phyloP scores from a whole-genome alignment of 2,797 vertebrate genomes.

The Acanthurus leucopareius region DNA sequence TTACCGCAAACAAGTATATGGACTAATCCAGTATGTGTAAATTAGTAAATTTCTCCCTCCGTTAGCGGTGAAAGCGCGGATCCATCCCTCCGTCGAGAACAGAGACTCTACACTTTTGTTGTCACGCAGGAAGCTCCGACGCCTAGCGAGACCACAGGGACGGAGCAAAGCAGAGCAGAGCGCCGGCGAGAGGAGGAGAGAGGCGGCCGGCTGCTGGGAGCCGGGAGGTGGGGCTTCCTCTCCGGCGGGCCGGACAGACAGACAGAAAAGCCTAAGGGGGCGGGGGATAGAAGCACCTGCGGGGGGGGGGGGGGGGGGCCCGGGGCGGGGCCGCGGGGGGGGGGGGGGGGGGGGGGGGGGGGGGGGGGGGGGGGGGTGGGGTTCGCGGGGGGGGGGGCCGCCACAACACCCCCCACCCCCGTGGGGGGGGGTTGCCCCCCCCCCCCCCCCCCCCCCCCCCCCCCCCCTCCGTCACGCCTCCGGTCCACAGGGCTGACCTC shows the following conservation, averaged over 20 bases:
- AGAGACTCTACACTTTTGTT: conserved; percentile 80
- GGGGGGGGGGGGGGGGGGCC: too few relatives aligned
- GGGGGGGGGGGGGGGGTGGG: too few relatives aligned
- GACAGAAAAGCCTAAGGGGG: conserved; percentile 55
- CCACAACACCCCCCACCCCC: too few relatives aligned
- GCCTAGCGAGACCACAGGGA: conserved; percentile 79
- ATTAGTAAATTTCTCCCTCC: conserved; percentile 63
- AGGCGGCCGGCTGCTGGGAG: conserved; percentile 80
- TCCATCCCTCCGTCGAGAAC: conserved; percentile 81
- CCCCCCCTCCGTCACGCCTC: conserved; percentile 75
- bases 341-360: too few relatives aligned
- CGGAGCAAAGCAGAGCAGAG: conserved; percentile 74
- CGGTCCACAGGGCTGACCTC: conserved; percentile 69
- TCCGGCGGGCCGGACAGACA: conserved; percentile 67
- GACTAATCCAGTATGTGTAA: conserved; percentile 75
- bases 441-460: too few relatives aligned
- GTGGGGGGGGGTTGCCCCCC: too few relatives aligned
- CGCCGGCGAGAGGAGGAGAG: conserved; percentile 76
- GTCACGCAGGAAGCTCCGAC: conserved; percentile 81
- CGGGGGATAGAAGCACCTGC: conserved; percentile 84
- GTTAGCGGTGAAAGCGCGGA: conserved; percentile 63
- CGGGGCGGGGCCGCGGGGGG: too few relatives aligned
- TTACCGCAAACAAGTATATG: conserved; percentile 84
- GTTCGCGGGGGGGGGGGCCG: too few relatives aligned
- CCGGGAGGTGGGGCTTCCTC: conserved; percentile 80